phyloP scores from a whole-genome alignment of 2,113 vertebrate genomes.

The Eulacestoma nigropectus region DNA sequence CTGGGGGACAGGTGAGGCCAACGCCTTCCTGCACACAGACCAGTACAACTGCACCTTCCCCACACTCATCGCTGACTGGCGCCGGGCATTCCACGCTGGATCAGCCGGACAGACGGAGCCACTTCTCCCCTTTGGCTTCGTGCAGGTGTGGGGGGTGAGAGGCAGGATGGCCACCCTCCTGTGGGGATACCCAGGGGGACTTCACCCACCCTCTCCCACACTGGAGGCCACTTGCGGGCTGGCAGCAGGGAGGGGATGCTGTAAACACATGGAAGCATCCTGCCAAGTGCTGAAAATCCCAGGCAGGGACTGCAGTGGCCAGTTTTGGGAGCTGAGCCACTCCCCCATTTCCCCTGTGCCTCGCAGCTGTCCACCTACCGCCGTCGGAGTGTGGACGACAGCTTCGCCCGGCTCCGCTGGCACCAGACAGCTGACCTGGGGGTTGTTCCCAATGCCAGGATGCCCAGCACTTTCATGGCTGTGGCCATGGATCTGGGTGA shows the following conservation, averaged over 20 bases:
- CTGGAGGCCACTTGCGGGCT: background rate
- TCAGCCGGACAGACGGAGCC: constrained; percentile 75
- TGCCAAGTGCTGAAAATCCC: background rate
- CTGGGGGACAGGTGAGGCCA: constrained; percentile 78
- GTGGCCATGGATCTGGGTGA: constrained; percentile 87
- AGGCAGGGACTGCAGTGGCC: no score
- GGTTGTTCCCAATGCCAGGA: constrained; percentile 77
- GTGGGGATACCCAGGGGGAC: background rate
- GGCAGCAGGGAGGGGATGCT: background rate
- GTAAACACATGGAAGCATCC: accelerated
- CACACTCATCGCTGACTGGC: constrained; percentile 86
- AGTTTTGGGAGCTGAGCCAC: background rate
- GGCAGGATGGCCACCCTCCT: background rate
- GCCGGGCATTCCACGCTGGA: constrained; percentile 75
- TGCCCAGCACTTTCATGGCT: constrained; percentile 91
- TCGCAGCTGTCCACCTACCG: constrained; percentile 75
- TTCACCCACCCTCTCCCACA: background rate
- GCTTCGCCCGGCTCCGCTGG: constrained; percentile 85
- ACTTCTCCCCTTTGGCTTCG: constrained; percentile 89
- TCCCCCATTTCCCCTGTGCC: background rate
- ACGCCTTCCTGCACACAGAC: constrained; percentile 71
- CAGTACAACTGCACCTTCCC: constrained; percentile 89
- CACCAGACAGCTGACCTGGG: constrained; percentile 88
- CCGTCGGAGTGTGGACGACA: background rate
- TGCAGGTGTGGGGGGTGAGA: constrained; percentile 75